A percentile compares a stretch with the other conserved stretches of the same genome.
Conservation (phyloP, 2,888 invertebrate species). For the Eupithecia centaureata region DNA sequence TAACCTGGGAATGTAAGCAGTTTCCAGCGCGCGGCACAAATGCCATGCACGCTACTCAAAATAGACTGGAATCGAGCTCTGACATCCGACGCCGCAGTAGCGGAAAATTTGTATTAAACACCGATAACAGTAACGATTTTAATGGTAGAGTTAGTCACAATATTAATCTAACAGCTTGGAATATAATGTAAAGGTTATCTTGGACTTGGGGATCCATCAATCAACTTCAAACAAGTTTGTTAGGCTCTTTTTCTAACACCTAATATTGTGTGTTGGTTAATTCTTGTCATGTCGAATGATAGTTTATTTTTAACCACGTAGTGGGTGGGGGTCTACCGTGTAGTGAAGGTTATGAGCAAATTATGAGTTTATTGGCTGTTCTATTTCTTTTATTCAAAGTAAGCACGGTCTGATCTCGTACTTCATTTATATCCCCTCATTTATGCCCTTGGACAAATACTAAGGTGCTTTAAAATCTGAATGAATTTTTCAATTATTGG, state of each 20-base stretch:
- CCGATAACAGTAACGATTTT: not conserved
- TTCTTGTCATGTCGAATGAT: slow-evolving; percentile 1
- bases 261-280: not conserved
- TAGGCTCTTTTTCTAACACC: slow-evolving; percentile 1
- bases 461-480: not conserved
- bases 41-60: slow-evolving; percentile 75
- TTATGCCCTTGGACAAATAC: not conserved
- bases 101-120: slow-evolving; percentile 33
- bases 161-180: not conserved
- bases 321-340: slow-evolving; percentile 71
- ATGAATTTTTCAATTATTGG: not conserved
- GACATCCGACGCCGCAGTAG: slow-evolving; percentile 62
- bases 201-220: slow-evolving; percentile 1
- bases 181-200: no score
- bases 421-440: not conserved
- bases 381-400: not conserved
- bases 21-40: slow-evolving; percentile 79
- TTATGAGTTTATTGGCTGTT: slow-evolving; percentile 72
- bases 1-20: slow-evolving; percentile 70
- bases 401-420: not conserved
- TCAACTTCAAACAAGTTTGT: slow-evolving; percentile 5
- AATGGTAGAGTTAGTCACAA: not conserved
- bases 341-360: slow-evolving; percentile 13
- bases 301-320: slow-evolving; percentile 55
- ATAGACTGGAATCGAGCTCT: slow-evolving; percentile 64